Evolutionary conservation across 2,113 vertebrate species (phyloP).

Genomic region (Stigmatopora argus): DNA sequence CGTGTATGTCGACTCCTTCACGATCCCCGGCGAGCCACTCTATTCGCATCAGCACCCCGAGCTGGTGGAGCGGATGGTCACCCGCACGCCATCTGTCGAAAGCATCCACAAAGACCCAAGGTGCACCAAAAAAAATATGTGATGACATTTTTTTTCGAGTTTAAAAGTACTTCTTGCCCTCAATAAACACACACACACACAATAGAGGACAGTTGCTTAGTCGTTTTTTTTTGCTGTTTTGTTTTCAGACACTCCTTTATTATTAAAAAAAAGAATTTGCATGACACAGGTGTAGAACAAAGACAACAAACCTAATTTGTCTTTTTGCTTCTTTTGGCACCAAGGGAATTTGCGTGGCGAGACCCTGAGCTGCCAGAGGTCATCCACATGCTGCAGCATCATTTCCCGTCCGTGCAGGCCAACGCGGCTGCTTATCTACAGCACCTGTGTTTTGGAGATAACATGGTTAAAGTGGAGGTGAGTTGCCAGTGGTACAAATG

Average conservation of each 20-base stretch:
- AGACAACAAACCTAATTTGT: background rate
- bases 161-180: background rate
- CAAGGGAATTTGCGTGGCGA: slow-evolving; percentile 82
- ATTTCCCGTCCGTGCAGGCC: slow-evolving; percentile 92
- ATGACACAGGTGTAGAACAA: background rate
- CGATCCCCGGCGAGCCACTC: slow-evolving; percentile 71
- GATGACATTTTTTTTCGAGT: background rate
- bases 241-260: too few species aligned
- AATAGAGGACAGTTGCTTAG: too few species aligned
- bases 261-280: too few species aligned
- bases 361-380: slow-evolving; percentile 93
- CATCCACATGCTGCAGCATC: slow-evolving; percentile 77
- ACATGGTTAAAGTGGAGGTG: slow-evolving; percentile 88
- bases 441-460: slow-evolving; percentile 96
- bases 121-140: slow-evolving; percentile 40
- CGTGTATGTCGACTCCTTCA: slow-evolving; percentile 82
- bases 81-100: slow-evolving; percentile 89
- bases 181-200: background rate
- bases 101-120: slow-evolving; percentile 97
- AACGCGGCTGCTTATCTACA: slow-evolving; percentile 95
- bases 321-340: too few species aligned
- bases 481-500: background rate
- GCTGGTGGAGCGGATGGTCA: slow-evolving; percentile 75
- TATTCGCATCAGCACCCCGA: slow-evolving; percentile 66
- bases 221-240: too few species aligned